Conservation (phyloP, 1,140 invertebrate genomes). For the Heliconius himera region DNA sequence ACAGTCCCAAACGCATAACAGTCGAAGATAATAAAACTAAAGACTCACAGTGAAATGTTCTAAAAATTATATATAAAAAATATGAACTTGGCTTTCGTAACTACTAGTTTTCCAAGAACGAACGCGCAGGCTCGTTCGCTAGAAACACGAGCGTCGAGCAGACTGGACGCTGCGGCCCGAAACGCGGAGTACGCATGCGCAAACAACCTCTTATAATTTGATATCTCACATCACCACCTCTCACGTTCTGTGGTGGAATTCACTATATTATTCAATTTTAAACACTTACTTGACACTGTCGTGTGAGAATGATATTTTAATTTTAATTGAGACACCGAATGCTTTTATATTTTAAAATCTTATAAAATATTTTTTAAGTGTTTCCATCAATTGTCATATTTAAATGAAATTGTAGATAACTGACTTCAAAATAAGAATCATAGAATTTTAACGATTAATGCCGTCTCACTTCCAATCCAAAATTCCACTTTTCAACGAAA, state of each 20-base stretch:
- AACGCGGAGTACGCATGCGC: slow-evolving; percentile 63
- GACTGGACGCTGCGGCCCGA: slow-evolving; percentile 62
- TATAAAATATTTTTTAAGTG: not conserved
- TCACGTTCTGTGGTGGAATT: slow-evolving; percentile 70
- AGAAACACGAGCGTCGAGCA: slow-evolving; percentile 57
- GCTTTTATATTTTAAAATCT: not conserved
- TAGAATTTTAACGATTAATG: not conserved
- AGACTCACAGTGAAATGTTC: not conserved
- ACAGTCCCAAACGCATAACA: slow-evolving; percentile 15
- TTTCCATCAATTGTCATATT: not conserved
- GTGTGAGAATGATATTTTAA: not conserved
- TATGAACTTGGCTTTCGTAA: slow-evolving; percentile 44
- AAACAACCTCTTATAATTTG: slow-evolving; percentile 74
- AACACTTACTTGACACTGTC: slow-evolving; percentile 49
- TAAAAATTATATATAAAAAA: not conserved
- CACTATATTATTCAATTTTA: slow-evolving; percentile 75
- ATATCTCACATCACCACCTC: slow-evolving; percentile 75
- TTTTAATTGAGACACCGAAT: not conserved
- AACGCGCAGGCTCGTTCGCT: slow-evolving; percentile 63
- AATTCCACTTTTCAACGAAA: not conserved
- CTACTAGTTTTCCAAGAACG: slow-evolving; percentile 48
- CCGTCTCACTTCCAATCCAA: not conserved
- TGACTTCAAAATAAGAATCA: not conserved
- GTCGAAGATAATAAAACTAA: not conserved
- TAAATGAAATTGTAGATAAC: not conserved